Evolutionary conservation across 1,140 invertebrate genomes (phyloP), one percentile per base, ranked within the genome.

Genomic region (Solen grandis): DNA sequence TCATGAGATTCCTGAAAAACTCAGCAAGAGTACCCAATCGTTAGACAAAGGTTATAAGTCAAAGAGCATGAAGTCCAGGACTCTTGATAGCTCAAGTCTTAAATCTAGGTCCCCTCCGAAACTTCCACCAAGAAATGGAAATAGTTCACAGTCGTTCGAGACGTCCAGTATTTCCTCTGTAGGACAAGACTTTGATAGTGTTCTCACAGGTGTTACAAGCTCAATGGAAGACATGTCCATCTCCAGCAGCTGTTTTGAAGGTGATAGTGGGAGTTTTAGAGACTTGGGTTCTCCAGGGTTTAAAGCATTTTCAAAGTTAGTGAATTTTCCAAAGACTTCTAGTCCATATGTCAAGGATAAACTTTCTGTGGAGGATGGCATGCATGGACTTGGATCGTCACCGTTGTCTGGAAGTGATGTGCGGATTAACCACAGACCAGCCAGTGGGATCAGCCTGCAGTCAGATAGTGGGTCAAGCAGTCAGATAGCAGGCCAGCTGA

Each of bases 121-220:
- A 62, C 68, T 80, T 72, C 77, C 77, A 52, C 77, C 77, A 35
- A 80, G 77, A 65, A 80, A 80, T 52, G 25, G 36, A 14, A 80
- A 54, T 52, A 65, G 27, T 35, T 73, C 66, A 27, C 63, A 69
- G 31, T 73, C 66, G n/a, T 72, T 72, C 52, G 77, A 80, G 59
- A 80, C 29, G 36, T 80, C 77, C 31, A 73, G 77, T 65, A 0
- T 80, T 59, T 80, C 77, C 16, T 80, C 77, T 38, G 46, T 60
- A 50, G 66, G 68, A 22, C 68, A 72, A 68, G 76, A 79, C 10
- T 36, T 72, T 72, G 77, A 80, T 46, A 80, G 77, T 73, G 59
- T n/a, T 8, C 41, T 72, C 46, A 80, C 77, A 16, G 66, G 77
- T 27, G 77, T 27, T 8, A 60, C 31, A n/a, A 80, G 77, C 31